Percentiles rank a stretch among this genome's conserved stretches.
These are phyloP conservation scores for Trichonephila clavata DNA, from an alignment of 1,140 invertebrate species.

Conservation along the genomic window DNA sequence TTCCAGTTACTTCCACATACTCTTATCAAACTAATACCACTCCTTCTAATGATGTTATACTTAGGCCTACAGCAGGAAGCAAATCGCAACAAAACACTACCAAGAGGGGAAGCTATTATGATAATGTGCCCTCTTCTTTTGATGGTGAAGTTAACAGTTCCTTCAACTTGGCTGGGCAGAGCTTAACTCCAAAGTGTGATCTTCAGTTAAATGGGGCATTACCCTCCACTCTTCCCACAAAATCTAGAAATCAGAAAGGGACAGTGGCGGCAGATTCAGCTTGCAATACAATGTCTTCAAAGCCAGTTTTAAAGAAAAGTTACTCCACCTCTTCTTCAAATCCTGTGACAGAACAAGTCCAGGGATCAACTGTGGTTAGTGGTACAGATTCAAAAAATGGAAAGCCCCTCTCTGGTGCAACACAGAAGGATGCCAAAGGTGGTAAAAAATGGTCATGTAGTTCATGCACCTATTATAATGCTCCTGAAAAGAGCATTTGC, in stretches of 20 bases:
- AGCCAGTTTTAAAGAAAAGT: constrained; percentile 64
- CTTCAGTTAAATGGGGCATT: constrained; percentile 55
- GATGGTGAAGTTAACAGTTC: constrained; percentile 29
- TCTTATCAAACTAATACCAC: constrained; percentile 21
- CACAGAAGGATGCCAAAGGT: constrained; percentile 46
- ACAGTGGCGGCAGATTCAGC: background rate
- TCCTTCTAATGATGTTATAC: constrained; percentile 28
- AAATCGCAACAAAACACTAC: constrained; percentile 28
- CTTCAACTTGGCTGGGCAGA: constrained; percentile 59
- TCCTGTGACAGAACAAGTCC: constrained; percentile 6
- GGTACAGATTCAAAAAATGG: constrained; percentile 51
- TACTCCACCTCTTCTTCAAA: constrained; percentile 21
- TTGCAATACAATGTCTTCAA: constrained; percentile 14
- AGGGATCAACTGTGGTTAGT: background rate
- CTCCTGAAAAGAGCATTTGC: constrained; percentile 84
- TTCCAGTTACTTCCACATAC: constrained; percentile 44
- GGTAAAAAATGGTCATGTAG: constrained; percentile 85
- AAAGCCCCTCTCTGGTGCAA: background rate
- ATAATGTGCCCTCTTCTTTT: constrained; percentile 70
- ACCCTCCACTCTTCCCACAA: constrained; percentile 26
- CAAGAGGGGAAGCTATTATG: constrained; percentile 75
- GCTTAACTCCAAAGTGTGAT: constrained; percentile 74
- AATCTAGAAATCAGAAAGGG: constrained; percentile 41
- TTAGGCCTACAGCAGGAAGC: constrained; percentile 34
- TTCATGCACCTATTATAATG: constrained; percentile 88